Evolutionary conservation across 2,113 vertebrate species (phyloP), one percentile per base, ranked within the genome.

Genomic region (Sinocyclocheilus rhinocerous): DNA sequence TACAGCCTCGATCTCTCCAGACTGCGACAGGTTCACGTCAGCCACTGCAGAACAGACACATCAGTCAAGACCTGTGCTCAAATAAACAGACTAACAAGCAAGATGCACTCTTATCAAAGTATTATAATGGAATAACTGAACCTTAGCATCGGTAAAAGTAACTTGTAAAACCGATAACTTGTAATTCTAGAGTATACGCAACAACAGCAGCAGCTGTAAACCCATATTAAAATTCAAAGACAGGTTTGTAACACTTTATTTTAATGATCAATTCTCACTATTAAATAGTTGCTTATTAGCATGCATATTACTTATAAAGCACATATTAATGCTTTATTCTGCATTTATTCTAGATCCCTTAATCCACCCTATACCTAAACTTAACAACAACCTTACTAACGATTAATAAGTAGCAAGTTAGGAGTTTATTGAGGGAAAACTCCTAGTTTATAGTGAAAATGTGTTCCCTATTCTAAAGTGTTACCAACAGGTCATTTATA

Each of bases 1-100:
- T 48, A 95, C 92, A 87, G 94, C 92, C 91, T 96, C 90, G 6
- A 93, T 87, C 82, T 96, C 95, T 50, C 87, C 94, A 3, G 92
- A 88, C 85, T 96, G 94, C 0, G 93, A 90, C 78, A 94, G 90
- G 85, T 95, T 94, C 83, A 89, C 88, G 87, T 96, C 95, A 86
- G 95, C 95, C 95, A 69, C 59, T 84, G 88, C 4, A 73, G 87
- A 87, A 84, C 45, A 81, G 88, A 88, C 10, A 85, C 8, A 6
- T 59, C 65, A 86, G 83, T n/a, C 52, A 84, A 79, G 76, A 73
- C 83, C 20, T 22, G 70, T 15, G 39, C 29, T 79, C 57, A 83
- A 79, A 85, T 48, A 50, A 65, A 48, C 67, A 22, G 61, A 50
- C 33, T 76, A 16, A 29, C 7, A 57, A 39, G 69, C 9, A 65